Percentiles rank a stretch among this genome's conserved stretches.
Evolutionary conservation across 1,140 invertebrate species (phyloP).

Genomic region (Cylas formicarius): DNA sequence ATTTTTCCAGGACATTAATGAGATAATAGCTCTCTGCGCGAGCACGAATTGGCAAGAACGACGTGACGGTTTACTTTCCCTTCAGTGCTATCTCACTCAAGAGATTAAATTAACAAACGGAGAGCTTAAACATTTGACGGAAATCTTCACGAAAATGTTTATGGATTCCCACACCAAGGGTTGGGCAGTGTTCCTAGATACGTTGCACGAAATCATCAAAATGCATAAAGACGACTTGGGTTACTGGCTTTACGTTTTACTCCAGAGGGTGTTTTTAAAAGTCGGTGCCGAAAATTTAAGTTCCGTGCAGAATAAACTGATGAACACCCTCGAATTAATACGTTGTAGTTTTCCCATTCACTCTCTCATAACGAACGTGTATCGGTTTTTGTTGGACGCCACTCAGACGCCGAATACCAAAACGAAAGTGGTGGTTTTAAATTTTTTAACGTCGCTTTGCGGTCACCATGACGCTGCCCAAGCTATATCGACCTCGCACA

Average conservation of each 20-base stretch:
- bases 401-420: constrained; percentile 85
- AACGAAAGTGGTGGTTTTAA: constrained; percentile 53
- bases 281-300: constrained; percentile 82
- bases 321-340: constrained; percentile 78
- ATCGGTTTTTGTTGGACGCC: constrained; percentile 72
- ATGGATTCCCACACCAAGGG: constrained; percentile 97
- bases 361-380: constrained; percentile 54
- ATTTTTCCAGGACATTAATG: constrained; percentile 66
- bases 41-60: constrained; percentile 86
- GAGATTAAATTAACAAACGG: constrained; percentile 59
- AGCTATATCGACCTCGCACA: constrained; percentile 39
- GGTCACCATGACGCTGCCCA: constrained; percentile 45
- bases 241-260: constrained; percentile 84
- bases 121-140: constrained; percentile 75
- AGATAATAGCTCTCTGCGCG: constrained; percentile 80
- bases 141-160: constrained; percentile 93
- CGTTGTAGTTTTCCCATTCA: constrained; percentile 62
- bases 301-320: constrained; percentile 84
- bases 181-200: constrained; percentile 87
- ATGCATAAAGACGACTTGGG: constrained; percentile 80
- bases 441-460: constrained; percentile 66
- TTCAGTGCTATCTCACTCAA: constrained; percentile 67
- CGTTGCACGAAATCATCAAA: constrained; percentile 80
- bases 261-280: constrained; percentile 76
- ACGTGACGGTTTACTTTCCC: constrained; percentile 81